Percentiles rank a stretch among this genome's conserved stretches.
Evolutionary conservation across 2,113 vertebrate species (phyloP).

Genomic region (Brachirus orientalis): DNA sequence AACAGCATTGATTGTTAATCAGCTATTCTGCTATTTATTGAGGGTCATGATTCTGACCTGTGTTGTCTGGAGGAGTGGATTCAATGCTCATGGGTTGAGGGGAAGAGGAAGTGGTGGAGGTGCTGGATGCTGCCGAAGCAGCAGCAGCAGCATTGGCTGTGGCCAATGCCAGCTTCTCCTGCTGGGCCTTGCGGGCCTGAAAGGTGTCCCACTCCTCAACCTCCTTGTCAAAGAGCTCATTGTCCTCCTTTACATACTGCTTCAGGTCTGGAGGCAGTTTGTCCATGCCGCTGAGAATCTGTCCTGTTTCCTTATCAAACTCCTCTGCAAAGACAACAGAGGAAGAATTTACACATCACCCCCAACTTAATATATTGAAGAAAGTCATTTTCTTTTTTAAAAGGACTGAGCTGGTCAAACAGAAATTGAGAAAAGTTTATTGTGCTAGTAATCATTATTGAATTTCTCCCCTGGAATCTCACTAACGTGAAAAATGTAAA

Average conservation of each 20-base stretch:
- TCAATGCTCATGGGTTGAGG: constrained; percentile 77
- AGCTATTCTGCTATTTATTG: constrained; percentile 6
- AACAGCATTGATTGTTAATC: constrained; percentile 23
- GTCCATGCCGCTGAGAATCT: constrained; percentile 92
- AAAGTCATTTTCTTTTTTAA: no score
- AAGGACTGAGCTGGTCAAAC: no score
- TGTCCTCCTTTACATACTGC: constrained; percentile 94
- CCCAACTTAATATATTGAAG: no score
- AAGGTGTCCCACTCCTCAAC: constrained; percentile 92
- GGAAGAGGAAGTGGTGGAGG: constrained; percentile 61
- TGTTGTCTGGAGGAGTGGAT: constrained; percentile 73
- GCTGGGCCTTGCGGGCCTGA: constrained; percentile 88
- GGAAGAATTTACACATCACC: not conserved
- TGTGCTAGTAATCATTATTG: no score
- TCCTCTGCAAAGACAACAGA: constrained; percentile 83
- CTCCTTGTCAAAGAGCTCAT: constrained; percentile 92
- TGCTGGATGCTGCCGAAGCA: constrained; percentile 38
- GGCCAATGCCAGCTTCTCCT: constrained; percentile 89
- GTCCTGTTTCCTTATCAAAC: constrained; percentile 95
- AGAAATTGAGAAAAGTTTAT: no score
- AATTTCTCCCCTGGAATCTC: no score
- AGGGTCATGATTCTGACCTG: constrained; percentile 76
- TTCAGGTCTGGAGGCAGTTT: constrained; percentile 93
- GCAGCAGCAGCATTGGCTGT: constrained; percentile 46
- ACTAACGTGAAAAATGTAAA: no score